Evolutionary conservation across 2,797 vertebrate genomes (phyloP).

Genomic region (Pangasius larnaudii): DNA sequence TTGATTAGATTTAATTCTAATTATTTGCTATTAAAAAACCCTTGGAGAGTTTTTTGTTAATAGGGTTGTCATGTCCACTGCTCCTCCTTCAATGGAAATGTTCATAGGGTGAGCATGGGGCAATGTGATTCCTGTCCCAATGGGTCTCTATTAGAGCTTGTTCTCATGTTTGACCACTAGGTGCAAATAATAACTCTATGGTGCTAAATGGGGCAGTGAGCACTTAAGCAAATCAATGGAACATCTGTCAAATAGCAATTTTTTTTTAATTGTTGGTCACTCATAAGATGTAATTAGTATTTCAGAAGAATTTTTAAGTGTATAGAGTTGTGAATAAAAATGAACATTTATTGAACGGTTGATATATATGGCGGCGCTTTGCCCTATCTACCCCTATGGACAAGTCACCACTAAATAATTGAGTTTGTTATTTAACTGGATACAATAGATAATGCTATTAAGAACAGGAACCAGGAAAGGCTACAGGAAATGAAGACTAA

Average conservation of each 20-base stretch:
- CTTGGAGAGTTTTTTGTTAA: not conserved
- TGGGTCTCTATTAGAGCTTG: not conserved
- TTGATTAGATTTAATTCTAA: not conserved
- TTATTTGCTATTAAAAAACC: not conserved
- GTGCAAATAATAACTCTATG: not conserved
- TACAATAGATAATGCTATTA: conserved; percentile 82
- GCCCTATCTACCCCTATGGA: conserved; percentile 1
- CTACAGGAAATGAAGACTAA: conserved; percentile 80
- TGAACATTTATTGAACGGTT: not conserved
- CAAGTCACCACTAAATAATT: conserved; percentile 20
- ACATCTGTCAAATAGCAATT: not conserved
- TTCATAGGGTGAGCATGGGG: not conserved
- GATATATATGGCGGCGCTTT: not conserved
- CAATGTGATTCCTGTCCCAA: not conserved
- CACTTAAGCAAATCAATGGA: not conserved
- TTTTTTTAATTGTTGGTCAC: not conserved
- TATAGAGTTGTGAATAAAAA: not conserved
- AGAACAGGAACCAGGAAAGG: conserved; percentile 71
- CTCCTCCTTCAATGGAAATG: not conserved
- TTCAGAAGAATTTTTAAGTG: not conserved
- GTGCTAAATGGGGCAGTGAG: not conserved
- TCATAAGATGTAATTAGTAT: not conserved
- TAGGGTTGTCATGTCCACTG: not conserved
- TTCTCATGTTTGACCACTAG: not conserved
- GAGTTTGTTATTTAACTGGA: conserved; percentile 78